A percentile compares a stretch with the other conserved stretches of the same genome.
phyloP scores from a whole-genome alignment of 2,113 vertebrate genomes.

The Ginglymostoma cirratum region DNA sequence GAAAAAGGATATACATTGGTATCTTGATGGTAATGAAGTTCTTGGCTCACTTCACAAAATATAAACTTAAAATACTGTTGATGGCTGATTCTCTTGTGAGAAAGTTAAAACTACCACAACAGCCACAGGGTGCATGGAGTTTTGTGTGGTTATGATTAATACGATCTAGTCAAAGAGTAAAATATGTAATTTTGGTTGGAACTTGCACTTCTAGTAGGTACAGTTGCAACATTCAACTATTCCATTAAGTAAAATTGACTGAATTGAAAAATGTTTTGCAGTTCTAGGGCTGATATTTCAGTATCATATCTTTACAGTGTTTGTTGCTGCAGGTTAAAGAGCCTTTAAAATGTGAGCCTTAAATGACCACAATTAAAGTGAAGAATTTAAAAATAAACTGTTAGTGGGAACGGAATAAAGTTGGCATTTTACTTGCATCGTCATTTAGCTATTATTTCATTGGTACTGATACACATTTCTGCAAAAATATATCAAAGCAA shows the following conservation, averaged over 20 bases:
- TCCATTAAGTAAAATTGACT: background rate
- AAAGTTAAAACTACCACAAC: conserved; percentile 8
- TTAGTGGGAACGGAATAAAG: background rate
- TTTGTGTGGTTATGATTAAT: conserved; percentile 19
- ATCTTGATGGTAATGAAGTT: background rate
- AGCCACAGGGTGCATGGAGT: background rate
- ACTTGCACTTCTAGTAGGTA: background rate
- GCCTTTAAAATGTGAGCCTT: background rate
- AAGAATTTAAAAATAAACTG: background rate
- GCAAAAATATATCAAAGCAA: background rate
- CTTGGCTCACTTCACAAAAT: background rate
- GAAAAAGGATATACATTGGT: background rate
- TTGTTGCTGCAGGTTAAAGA: background rate
- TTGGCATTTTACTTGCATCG: background rate
- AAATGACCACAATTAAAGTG: conserved; percentile 6
- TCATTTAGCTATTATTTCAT: background rate
- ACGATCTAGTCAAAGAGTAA: conserved; percentile 16
- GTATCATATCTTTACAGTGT: background rate
- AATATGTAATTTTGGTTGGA: conserved; percentile 21
- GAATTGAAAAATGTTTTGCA: background rate
- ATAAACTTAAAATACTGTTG: background rate
- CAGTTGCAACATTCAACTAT: conserved; percentile 1
- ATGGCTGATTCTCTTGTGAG: background rate
- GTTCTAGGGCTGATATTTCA: background rate
- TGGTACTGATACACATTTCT: background rate